phyloP scores from a whole-genome alignment of 2,797 vertebrate species.

The Hypotaenidia okinawae region DNA sequence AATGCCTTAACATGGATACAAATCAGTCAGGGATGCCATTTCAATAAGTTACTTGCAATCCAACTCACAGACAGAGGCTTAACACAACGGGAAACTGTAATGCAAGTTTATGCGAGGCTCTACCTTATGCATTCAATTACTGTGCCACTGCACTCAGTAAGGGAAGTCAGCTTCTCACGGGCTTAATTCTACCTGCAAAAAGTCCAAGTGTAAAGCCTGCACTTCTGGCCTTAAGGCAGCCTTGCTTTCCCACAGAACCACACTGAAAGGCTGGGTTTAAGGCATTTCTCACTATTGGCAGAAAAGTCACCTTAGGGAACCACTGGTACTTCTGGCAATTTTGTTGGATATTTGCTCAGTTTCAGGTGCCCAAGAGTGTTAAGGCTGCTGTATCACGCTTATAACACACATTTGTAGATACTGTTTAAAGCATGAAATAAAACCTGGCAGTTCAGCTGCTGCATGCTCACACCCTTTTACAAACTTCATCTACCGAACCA shows the following conservation, averaged over 20 bases:
- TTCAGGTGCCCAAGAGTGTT: background rate
- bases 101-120: background rate
- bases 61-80: background rate
- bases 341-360: background rate
- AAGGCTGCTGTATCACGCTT: background rate
- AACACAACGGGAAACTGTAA: background rate
- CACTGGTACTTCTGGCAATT: background rate
- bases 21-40: background rate
- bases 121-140: background rate
- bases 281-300: background rate
- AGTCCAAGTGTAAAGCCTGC: background rate
- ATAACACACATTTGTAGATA: background rate
- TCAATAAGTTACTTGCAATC: background rate
- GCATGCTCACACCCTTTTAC: rapidly evolving
- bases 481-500: background rate
- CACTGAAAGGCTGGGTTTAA: background rate
- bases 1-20: background rate
- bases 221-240: background rate
- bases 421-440: background rate
- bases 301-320: background rate
- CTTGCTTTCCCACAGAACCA: background rate
- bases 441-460: background rate
- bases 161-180: background rate
- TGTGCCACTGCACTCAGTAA: background rate
- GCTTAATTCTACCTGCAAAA: background rate